Evolutionary conservation across 2,113 vertebrate genomes (phyloP), one percentile per base, ranked within the genome.

Genomic region (Lepus americanus): DNA sequence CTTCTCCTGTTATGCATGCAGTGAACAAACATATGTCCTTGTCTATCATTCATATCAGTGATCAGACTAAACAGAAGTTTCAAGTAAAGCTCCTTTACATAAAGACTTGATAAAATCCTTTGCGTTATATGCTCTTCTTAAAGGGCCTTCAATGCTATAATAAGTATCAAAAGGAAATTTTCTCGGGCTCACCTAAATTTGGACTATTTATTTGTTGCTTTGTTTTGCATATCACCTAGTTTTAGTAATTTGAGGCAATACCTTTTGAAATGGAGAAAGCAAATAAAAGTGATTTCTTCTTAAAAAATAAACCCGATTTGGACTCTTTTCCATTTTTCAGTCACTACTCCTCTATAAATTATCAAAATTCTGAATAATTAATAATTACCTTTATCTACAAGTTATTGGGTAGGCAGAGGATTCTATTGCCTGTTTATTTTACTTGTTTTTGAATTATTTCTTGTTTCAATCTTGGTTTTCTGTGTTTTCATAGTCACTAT

Each of bases 231-330:
- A 63, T 76, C 31, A 29, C 25, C 31, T 77, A 16, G 64, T 86
- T 97, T 95, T 87, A 64, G 87, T 84, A 94, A 89, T 74, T 82
- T 85, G 20, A 49, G 31, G 36, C 36, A 90, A 81, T 82, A 66
- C 7, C 44, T 81, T 80, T 55, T 64, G 63, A 90, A 90, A 20
- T 73, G 4, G 51, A 87, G 20, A 94, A 85, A 61, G 74, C 14
- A 90, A 77, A 81, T 84, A 92, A 84, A 95, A 55, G 14, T 79
- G 29, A 53, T 76, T 86, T 80, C 29, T 67, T 90, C 78, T 90
- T 78, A 70, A 90, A 83, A 20, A 7, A 44, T 39, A 0, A 36
- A 39, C 64, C 33, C 70, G 33, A 76, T 89, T 92, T 94, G 51
- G 10, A n/a, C 39, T 76, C 16, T 80, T 72, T 87, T 59, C 19